Base-by-base conservation (phyloP, 2,113 vertebrate genomes). In the Opisthocomus hoazin region DNA sequence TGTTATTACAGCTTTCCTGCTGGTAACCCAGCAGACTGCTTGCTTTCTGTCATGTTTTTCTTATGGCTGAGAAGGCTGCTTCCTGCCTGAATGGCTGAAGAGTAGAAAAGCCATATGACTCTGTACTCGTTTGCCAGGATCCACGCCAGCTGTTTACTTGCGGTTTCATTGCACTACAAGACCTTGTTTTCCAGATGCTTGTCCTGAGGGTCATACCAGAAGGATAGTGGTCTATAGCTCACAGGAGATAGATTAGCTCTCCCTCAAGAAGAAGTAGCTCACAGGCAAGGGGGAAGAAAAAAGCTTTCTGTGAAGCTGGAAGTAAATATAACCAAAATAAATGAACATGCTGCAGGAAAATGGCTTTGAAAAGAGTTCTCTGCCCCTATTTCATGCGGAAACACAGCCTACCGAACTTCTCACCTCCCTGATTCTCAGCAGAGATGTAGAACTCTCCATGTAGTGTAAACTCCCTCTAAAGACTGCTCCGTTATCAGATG, bases 401-500 rank as follows among this genome's bases (percentile, higher is more conserved):
- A 77, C 46, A 32, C 87, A 92, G 94, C 77, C 93, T 84, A 58
- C 11, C 11, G 9, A 37, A n/a, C 73, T 81, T 92, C 75, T 43
- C 89, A 78, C 88, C 84, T 95, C 82, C 73, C 65, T 22, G 15
- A 0, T 34, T 74, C 65, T 73, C 77, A 61, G 15, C 69, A 82
- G 94, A 89, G 77, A 64, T 94, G 83, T 20, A 22, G 91, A 95
- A 81, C 78, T 96, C 77, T 97, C 92, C 76, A 43, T 71, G 69
- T 66, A 84, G 75, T 29, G 66, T 77, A 87, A 95, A 84, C 85
- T 94, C 58, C 74, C 80, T 92, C 87, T 86, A 43, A 85, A 94
- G 89, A 79, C 79, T 86, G 91, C 79, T 96, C 79, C 91, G 82
- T 96, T 94, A 97, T 34, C 78, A 71, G 82, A 94, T 97, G 93